Conservation (phyloP, 2,113 vertebrate species). For the Hydrochoerus hydrochaeris region DNA sequence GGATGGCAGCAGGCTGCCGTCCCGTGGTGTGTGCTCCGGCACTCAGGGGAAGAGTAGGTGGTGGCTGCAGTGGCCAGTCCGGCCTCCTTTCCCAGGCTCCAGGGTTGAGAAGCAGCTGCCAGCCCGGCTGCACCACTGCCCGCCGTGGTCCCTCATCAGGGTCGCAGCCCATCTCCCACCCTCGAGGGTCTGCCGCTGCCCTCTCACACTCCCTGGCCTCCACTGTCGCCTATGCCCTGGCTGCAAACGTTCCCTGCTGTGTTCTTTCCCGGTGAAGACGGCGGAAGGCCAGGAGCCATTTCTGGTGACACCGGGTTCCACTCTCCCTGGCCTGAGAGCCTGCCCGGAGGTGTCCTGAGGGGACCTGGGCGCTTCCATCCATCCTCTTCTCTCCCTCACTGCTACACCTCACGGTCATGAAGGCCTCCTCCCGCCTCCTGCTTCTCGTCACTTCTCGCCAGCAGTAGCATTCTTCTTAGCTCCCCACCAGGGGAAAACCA, state of each 20-base stretch:
- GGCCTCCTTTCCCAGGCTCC: neutral
- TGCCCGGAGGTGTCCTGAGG: neutral
- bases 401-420: neutral
- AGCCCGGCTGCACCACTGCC: neutral
- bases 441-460: fast-evolving
- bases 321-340: neutral
- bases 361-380: neutral
- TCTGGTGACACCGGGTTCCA: neutral
- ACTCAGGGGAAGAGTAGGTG: neutral
- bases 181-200: neutral
- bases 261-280: neutral
- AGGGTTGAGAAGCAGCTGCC: neutral
- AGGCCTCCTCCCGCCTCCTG: neutral
- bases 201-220: neutral
- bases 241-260: neutral
- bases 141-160: neutral
- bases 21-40: fast-evolving
- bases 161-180: neutral
- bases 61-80: neutral
- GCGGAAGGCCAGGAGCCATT: neutral
- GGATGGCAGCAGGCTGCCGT: neutral
- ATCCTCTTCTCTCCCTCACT: neutral
- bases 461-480: neutral
- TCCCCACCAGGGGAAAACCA: fast-evolving
- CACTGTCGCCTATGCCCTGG: neutral